Evolutionary conservation across 1,140 invertebrate genomes (phyloP).

Genomic region (Atta cephalotes): DNA sequence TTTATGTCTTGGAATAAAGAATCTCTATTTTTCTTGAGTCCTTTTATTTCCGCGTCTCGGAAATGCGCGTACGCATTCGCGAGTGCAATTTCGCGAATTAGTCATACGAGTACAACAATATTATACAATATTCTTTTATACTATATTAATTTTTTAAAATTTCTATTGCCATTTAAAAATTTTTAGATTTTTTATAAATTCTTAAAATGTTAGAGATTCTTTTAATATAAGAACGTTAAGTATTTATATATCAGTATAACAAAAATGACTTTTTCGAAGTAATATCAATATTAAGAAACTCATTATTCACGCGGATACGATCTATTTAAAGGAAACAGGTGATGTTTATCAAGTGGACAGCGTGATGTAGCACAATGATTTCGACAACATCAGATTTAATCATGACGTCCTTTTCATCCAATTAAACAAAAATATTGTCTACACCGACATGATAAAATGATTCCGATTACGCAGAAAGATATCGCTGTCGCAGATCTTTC

Average conservation of each 20-base stretch:
- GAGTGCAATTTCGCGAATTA: too few species aligned
- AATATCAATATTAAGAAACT: background rate
- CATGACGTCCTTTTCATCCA: conserved; percentile 85
- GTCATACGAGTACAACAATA: background rate
- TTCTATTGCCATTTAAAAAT: background rate
- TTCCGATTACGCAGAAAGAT: too few species aligned
- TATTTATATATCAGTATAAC: background rate
- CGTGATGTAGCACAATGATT: conserved; percentile 82
- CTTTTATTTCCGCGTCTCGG: too few species aligned
- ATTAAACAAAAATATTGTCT: conserved; percentile 81
- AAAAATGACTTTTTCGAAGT: conserved; percentile 13
- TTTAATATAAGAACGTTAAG: background rate
- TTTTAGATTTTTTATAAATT: background rate
- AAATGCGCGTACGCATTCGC: too few species aligned
- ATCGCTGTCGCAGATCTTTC: too few species aligned
- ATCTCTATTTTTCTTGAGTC: too few species aligned
- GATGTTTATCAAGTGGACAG: conserved; percentile 78
- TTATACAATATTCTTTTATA: background rate
- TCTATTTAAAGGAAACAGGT: conserved; percentile 82
- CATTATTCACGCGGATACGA: conserved; percentile 83
- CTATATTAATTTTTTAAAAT: background rate
- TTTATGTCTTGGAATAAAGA: too few species aligned
- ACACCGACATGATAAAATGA: conserved; percentile 59
- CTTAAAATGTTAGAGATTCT: background rate
- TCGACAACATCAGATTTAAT: conserved; percentile 81